Evolutionary conservation across 2,888 invertebrate genomes (phyloP).

Genomic region (Junonia oenone): DNA sequence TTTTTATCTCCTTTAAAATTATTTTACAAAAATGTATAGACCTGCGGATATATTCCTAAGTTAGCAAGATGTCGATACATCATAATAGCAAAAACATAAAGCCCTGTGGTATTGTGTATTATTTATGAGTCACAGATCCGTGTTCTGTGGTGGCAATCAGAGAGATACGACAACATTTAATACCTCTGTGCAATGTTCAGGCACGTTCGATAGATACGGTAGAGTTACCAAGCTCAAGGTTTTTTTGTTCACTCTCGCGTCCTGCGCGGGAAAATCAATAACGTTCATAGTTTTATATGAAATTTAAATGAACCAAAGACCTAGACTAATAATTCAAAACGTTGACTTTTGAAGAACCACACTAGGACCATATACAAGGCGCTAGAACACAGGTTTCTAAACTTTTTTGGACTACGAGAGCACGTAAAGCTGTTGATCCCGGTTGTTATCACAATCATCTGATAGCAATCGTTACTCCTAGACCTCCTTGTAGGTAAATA

Average conservation of each 20-base stretch:
- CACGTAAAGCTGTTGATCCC: no score
- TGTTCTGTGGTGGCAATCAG: neutral
- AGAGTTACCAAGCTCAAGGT: neutral
- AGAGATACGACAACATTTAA: neutral
- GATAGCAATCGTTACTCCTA: no score
- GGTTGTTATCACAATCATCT: no score
- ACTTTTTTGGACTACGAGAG: neutral
- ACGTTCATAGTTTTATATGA: neutral
- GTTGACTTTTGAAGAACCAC: no score
- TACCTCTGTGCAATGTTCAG: neutral
- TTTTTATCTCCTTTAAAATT: no score
- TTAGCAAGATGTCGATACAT: no score
- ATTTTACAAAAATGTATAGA: no score
- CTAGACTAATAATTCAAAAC: no score
- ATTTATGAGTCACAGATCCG: neutral
- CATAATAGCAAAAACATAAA: no score
- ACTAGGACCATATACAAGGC: neutral
- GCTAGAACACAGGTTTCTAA: neutral
- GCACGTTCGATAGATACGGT: constrained; percentile 1
- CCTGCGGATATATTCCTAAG: no score
- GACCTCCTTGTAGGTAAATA: no score
- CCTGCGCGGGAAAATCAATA: neutral
- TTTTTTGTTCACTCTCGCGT: neutral
- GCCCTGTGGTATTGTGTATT: no score
- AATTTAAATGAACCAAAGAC: neutral